Evolutionary conservation across 1,140 invertebrate species (phyloP), one percentile per base, ranked within the genome.

Genomic region (Subanguina moxae): DNA sequence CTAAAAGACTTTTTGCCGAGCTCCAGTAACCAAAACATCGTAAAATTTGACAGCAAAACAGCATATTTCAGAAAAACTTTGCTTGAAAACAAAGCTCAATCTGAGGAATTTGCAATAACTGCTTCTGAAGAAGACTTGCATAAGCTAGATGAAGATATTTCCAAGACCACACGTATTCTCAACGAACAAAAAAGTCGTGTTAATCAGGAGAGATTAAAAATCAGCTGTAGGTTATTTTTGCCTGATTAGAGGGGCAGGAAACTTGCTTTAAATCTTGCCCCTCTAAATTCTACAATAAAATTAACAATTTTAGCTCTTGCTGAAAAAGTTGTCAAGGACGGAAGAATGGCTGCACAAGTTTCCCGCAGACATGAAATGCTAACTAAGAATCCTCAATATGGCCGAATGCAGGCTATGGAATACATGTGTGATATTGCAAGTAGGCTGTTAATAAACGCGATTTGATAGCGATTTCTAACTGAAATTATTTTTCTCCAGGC

Each of bases 331-430:
- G 48, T 52, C 23, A 19, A 25, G 8, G 48, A 52, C 17, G 48
- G 48, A 8, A 19, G 48, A 45, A 52, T 52, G 48, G 48, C 48
- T 21, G n/a, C 48, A 52, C 48, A 52, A 25, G 48, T 52, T 3
- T 21, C 48, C 15, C n/a, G 23, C n/a, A 19, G 48, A 19, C 48
- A 52, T 52, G 48, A 52, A 52, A 52, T 52, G 48, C 48, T 52
- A 15, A 52, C 48, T 19, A 52, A 52, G 48, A 52, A 52, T 52
- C 48, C 48, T 7, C 48, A 52, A 52, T 52, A 52, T 52, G 48
- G 48, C 8, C 48, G 48, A 8, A 52, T 52, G 48, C 48, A 52
- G 17, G 48, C 48, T 21, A 52, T 52, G n/a, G 48, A 52, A 52
- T 52, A 52, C 15, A 52, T 52, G 48, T 15, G 17, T 15, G 48